Percentiles rank a stretch among this genome's conserved stretches.
Evolutionary conservation across 1,140 invertebrate species (phyloP).

Genomic region (Lasioglossum baleicum): DNA sequence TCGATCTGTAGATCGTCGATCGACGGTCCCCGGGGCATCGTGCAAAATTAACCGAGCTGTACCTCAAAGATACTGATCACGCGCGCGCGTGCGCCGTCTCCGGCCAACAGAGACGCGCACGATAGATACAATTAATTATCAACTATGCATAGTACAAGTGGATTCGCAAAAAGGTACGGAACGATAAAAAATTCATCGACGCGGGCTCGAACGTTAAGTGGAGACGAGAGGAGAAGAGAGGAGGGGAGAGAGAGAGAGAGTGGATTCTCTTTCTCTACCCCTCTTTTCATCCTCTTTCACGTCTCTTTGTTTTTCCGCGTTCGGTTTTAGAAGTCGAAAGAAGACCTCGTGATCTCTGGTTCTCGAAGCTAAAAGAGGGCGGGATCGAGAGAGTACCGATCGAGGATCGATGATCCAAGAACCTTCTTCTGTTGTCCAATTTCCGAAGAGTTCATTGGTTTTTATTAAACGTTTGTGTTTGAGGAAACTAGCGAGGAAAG

Average conservation of each 20-base stretch:
- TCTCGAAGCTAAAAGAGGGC: not conserved
- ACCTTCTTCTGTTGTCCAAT: too few species aligned
- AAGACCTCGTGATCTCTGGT: not conserved
- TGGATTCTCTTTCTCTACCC: too few species aligned
- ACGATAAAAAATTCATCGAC: slow-evolving; percentile 40
- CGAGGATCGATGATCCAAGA: not conserved
- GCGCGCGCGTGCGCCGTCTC: slow-evolving; percentile 12
- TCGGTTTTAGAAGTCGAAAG: not conserved
- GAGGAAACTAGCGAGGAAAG: too few species aligned
- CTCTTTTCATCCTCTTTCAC: too few species aligned
- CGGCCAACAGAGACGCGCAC: not conserved
- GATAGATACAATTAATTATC: slow-evolving; percentile 36
- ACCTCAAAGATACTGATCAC: slow-evolving; percentile 39
- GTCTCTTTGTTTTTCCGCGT: not conserved
- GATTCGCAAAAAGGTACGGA: slow-evolving; percentile 33
- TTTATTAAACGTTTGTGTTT: too few species aligned
- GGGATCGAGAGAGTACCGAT: slow-evolving; percentile 15
- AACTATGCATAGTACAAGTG: slow-evolving; percentile 31
- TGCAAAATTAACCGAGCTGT: slow-evolving; percentile 40
- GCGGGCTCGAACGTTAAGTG: slow-evolving; percentile 22
- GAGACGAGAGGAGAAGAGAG: slow-evolving; percentile 32
- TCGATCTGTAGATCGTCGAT: not conserved
- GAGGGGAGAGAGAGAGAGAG: too few species aligned
- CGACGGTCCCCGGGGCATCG: not conserved
- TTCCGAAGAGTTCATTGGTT: too few species aligned